Evolutionary conservation across 2,888 invertebrate species (phyloP), one percentile per base, ranked within the genome.

Genomic region (Latrodectus hesperus): DNA sequence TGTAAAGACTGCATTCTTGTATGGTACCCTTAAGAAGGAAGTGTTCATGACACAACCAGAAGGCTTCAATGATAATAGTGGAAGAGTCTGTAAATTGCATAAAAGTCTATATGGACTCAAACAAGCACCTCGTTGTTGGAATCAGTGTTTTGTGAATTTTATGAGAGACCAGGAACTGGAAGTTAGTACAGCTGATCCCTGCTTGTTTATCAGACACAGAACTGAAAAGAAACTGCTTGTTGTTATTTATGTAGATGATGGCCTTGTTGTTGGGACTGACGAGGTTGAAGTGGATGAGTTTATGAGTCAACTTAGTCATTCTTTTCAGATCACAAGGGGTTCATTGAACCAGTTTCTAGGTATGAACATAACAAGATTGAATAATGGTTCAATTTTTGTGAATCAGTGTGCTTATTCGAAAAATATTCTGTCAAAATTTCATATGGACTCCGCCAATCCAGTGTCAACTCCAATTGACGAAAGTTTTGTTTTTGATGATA

Each of bases 51-150:
- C 89, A 12, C 90, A 89, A 77, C 90, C 90, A 53, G 88, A 83
- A 16, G 90, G 90, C 11, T 90, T 83, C 52, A 65, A 77, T n/a
- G 67, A 72, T 17, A 53, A 53, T 9, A 53, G 26, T 52, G 76
- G 77, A 8, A 9, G 55, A 16, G 89, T 90, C 0, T 90, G 90
- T 72, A 82, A 73, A 76, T 70, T 90, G 2, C 26, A 77, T 17
- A 89, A 89, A 53, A 83, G 84, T 16, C 17, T 91, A 4, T 91
- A 91, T 77, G 90, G 90, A 3, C 82, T 91, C 1, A 91, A 90
- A 68, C 90, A 91, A 84, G 74, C 90, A 1, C 89, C 90, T 8
- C n/a, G 90, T 17, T 87, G 81, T 4, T 91, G 90, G 90, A 88
- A 89, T 49, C 26, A 89, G 16, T 81, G 67, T n/a, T n/a, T n/a